phyloP scores from a whole-genome alignment of 2,797 vertebrate genomes.

The Philypnodon macrostomus region DNA sequence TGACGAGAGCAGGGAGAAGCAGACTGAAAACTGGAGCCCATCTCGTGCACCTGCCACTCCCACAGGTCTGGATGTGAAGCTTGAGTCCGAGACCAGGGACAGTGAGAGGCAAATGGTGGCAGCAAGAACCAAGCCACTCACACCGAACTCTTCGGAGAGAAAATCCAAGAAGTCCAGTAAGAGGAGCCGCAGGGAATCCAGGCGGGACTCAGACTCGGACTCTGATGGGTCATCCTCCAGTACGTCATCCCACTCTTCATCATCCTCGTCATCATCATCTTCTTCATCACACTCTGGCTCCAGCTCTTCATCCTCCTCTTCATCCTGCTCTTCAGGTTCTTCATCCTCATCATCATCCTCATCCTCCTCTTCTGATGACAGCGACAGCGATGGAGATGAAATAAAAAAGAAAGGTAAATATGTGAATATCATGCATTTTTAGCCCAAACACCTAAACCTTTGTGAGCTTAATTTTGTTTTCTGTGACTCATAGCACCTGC shows the following conservation, averaged over 20 bases:
- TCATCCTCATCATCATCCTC: conserved; percentile 90
- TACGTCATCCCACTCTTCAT: conserved; percentile 93
- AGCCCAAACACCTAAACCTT: neutral
- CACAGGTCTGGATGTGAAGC: conserved; percentile 75
- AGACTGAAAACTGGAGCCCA: conserved; percentile 77
- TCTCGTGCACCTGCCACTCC: conserved; percentile 66
- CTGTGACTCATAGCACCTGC: conserved; percentile 73
- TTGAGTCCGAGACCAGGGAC: conserved; percentile 69
- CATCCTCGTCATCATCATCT: conserved; percentile 90
- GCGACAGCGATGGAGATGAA: conserved; percentile 88
- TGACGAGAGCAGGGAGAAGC: conserved; percentile 71
- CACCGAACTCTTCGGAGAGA: conserved; percentile 89
- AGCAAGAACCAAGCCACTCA: conserved; percentile 92
- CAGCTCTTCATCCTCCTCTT: conserved; percentile 89
- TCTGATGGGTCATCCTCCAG: conserved; percentile 86
- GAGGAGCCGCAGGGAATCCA: conserved; percentile 82
- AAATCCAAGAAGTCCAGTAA: conserved; percentile 90
- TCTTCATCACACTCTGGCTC: conserved; percentile 94
- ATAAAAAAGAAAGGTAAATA: conserved; percentile 86
- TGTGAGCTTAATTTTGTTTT: neutral
- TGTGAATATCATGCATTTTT: neutral
- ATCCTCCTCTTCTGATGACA: conserved; percentile 88
- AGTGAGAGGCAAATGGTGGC: conserved; percentile 90
- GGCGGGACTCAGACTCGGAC: conserved; percentile 85
- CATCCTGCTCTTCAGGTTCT: conserved; percentile 93